These are phyloP conservation scores for Axis porcinus DNA, from an alignment of 2,113 vertebrate species.

Conservation along the genomic window DNA sequence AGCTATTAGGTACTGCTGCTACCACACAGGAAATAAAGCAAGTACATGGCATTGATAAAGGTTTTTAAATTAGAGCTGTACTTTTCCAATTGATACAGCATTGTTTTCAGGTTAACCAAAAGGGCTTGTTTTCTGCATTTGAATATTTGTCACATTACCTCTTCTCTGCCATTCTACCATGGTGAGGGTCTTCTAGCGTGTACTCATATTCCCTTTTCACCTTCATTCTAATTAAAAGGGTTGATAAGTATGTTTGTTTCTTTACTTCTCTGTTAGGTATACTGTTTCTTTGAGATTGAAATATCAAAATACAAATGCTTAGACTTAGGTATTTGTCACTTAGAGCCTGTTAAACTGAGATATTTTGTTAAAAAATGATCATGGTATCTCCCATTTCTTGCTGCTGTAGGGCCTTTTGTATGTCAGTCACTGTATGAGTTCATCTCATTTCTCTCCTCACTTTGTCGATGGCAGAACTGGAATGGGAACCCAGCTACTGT, in stretches of 20 bases:
- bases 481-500: not conserved
- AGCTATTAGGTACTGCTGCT: not conserved
- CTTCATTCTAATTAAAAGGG: not conserved
- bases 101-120: not conserved
- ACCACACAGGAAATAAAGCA: not conserved
- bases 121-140: not conserved
- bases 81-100: not conserved
- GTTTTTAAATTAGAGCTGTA: not conserved
- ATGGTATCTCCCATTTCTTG: accelerated
- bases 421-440: not conserved
- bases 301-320: not conserved
- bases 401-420: not conserved
- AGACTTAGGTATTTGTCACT: not conserved
- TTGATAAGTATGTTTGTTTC: not conserved
- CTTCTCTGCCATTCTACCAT: not conserved
- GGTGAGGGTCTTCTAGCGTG: not conserved
- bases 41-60: not conserved
- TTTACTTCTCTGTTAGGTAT: not conserved
- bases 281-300: not conserved
- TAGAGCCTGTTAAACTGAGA: not conserved
- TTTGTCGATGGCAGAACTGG: not conserved
- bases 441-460: not conserved
- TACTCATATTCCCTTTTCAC: not conserved
- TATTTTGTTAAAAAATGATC: not conserved
- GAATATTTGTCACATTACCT: not conserved